A percentile compares a stretch with the other conserved stretches of the same genome.
These are phyloP conservation scores for Rhineura floridana DNA, from an alignment of 2,113 vertebrate species.

Conservation along the genomic window DNA sequence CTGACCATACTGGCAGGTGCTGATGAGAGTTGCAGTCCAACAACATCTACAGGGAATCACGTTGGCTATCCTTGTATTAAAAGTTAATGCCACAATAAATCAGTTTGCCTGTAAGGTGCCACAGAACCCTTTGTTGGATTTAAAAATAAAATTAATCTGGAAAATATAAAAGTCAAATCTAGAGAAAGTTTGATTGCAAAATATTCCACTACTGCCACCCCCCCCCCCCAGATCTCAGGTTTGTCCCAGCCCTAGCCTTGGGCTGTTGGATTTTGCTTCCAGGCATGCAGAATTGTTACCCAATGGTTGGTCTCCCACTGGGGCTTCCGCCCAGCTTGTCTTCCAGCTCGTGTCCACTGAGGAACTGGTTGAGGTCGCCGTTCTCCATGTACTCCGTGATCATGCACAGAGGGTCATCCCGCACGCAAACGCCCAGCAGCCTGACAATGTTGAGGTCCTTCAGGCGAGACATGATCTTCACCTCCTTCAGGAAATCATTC, in stretches of 20 bases:
- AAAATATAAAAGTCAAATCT: neutral
- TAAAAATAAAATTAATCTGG: neutral
- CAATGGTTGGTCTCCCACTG: conserved; percentile 81
- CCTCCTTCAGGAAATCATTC: conserved; percentile 92
- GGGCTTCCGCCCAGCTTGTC: conserved; percentile 79
- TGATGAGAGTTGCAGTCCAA: too few relatives aligned
- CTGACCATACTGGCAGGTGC: too few relatives aligned
- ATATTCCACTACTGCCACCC: too few relatives aligned
- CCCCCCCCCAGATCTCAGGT: too few relatives aligned
- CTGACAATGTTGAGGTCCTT: conserved; percentile 93
- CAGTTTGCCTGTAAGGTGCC: neutral
- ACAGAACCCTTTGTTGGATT: neutral
- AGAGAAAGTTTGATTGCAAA: neutral
- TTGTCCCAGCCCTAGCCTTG: neutral
- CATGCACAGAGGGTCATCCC: conserved; percentile 91
- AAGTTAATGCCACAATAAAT: neutral
- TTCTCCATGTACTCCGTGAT: conserved; percentile 96
- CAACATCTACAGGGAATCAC: too few relatives aligned
- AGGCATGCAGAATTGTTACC: conserved; percentile 64
- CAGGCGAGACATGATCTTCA: conserved; percentile 91
- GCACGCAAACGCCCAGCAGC: conserved; percentile 91
- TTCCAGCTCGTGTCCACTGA: conserved; percentile 84
- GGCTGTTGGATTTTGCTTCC: neutral
- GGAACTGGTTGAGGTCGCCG: conserved; percentile 92
- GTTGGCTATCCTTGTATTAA: too few relatives aligned